A percentile compares a stretch with the other conserved stretches of the same genome.
Evolutionary conservation across 2,797 vertebrate genomes (phyloP).

Genomic region (Sarcoramphus papa): DNA sequence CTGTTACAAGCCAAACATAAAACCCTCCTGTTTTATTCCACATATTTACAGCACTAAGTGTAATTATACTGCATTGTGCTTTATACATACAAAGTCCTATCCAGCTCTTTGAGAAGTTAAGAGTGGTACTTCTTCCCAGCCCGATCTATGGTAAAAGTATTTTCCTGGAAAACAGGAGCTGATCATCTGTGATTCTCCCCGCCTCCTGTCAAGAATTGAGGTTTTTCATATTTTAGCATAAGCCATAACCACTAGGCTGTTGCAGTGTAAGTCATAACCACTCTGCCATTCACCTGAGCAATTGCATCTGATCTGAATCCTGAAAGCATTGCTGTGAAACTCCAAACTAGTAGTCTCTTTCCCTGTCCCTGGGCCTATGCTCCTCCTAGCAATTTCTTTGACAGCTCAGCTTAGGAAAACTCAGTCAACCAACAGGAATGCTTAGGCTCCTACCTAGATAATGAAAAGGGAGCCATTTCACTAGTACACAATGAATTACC

Average conservation of each 20-base stretch:
- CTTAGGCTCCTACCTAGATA: not conserved
- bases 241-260: not conserved
- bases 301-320: not conserved
- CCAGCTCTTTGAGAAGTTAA: not conserved
- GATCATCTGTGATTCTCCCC: not conserved
- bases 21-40: not conserved
- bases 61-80: not conserved
- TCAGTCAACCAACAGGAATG: not conserved
- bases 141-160: not conserved
- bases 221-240: not conserved
- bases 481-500: not conserved
- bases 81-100: not conserved
- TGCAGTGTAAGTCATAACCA: not conserved
- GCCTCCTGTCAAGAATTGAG: rapidly evolving
- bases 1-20: not conserved
- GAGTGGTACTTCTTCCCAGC: not conserved
- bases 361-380: not conserved
- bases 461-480: not conserved
- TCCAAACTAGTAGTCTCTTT: not conserved
- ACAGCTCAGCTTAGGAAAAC: not conserved
- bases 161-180: not conserved
- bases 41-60: not conserved
- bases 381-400: not conserved
- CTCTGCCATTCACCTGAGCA: not conserved
- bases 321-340: not conserved